Evolutionary conservation across 2,113 vertebrate genomes (phyloP), one percentile per base, ranked within the genome.

Genomic region (Chascanopsetta lugubris): DNA sequence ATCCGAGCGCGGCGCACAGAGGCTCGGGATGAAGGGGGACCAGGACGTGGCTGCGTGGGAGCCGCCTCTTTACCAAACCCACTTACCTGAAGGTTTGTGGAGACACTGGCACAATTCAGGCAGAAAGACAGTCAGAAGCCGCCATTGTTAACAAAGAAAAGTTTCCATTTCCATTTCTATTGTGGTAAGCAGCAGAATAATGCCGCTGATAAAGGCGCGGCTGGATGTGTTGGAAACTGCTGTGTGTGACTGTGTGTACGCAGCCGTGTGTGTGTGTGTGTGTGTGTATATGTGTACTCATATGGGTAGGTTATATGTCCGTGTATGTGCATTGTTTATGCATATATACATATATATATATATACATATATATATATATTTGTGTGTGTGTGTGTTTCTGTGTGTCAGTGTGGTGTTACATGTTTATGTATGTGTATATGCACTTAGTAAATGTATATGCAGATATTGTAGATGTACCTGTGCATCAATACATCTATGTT

Each of bases 71-170:
- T 85, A 84, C 73, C 82, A 85, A 86, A 71, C 85, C 81, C 79
- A 86, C 85, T 89, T 90, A 90, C 88, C 88, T 91, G 87, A 85
- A 75, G 74, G 32, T 74, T 68, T 72, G 75, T 64, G 69, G 10
- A 80, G 54, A 77, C 58, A 58, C 63, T 36, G 53, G 72, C 80
- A 76, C 75, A 43, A 82, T 77, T 80, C 83, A 73, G 27, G 22
- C 21, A 62, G 65, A 75, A 72, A 71, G 69, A 58, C 76, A 69
- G 48, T 25, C 24, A 61, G 47, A 78, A 32, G 45, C 61, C 25
- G 0, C 51, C 60, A 80, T 75, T 68, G 79, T 72, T 77, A 61
- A 81, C 81, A 79, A 45, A 59, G 76, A 72, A 83, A 89, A 86
- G 72, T 88, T 87, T 69, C 43, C 29, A 55, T 77, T 67, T 64